Percentiles rank a stretch among this genome's conserved stretches.
Conservation (phyloP, 2,113 vertebrate genomes). For the Coracopsis vasa region DNA sequence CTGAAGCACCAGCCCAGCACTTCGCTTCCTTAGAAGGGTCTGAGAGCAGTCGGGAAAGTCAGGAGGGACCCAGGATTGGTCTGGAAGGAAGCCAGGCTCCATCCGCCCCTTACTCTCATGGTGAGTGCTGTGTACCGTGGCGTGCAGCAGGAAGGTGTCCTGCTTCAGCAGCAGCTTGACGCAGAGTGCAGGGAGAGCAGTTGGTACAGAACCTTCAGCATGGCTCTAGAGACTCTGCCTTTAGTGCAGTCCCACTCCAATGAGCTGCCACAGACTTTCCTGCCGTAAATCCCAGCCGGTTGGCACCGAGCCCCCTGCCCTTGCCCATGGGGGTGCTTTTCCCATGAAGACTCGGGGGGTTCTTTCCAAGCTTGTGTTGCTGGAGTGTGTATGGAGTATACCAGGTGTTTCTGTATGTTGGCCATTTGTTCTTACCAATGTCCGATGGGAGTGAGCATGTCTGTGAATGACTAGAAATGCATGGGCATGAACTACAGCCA, state of each 20-base stretch:
- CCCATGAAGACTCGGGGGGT: constrained; percentile 63
- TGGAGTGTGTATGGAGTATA: constrained; percentile 75
- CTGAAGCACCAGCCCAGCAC: not conserved
- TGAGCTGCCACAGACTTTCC: not conserved
- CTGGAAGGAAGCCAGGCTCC: not conserved
- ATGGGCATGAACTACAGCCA: constrained; percentile 79
- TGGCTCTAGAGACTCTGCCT: accelerated
- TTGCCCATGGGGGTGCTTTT: constrained; percentile 25
- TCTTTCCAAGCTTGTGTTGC: constrained; percentile 81
- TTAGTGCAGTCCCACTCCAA: not conserved
- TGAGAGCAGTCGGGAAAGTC: not conserved
- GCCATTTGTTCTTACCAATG: constrained; percentile 74
- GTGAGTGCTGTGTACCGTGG: not conserved
- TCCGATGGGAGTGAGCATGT: constrained; percentile 77
- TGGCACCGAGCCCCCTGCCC: not conserved
- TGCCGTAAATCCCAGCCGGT: constrained; percentile 17
- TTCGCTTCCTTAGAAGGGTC: accelerated
- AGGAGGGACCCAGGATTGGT: not conserved
- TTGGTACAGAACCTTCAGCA: accelerated
- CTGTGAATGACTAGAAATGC: constrained; percentile 76
- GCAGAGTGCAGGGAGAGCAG: not conserved
- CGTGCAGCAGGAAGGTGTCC: not conserved
- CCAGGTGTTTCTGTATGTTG: constrained; percentile 75
- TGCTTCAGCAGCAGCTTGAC: not conserved
- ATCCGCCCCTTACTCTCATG: not conserved